phyloP scores from a whole-genome alignment of 2,888 invertebrate genomes.

The Nudaria mundana region DNA sequence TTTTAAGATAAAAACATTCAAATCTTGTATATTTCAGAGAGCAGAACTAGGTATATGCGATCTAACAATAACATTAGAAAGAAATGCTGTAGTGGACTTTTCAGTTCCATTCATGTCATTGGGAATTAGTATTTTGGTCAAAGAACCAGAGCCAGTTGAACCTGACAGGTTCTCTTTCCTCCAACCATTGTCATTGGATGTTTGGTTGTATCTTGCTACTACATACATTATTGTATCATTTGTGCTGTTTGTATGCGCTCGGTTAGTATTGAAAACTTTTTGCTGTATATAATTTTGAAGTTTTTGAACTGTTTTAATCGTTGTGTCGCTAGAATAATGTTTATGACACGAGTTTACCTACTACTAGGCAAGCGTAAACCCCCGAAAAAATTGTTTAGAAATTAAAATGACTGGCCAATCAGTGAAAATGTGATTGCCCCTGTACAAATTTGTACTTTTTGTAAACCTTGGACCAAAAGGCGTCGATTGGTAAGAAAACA shows the following conservation, averaged over 20 bases:
- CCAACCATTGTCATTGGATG: slow-evolving; percentile 89
- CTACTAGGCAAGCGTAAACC: too few relatives aligned
- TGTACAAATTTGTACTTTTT: too few relatives aligned
- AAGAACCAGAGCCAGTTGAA: slow-evolving; percentile 87
- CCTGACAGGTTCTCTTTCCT: slow-evolving; percentile 94
- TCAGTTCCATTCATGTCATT: slow-evolving; percentile 98
- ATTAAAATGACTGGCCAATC: too few relatives aligned
- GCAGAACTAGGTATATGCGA: slow-evolving; percentile 97
- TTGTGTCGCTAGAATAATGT: too few relatives aligned
- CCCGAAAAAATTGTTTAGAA: too few relatives aligned
- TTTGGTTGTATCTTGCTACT: slow-evolving; percentile 93
- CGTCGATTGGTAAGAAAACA: too few relatives aligned
- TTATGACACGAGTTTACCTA: too few relatives aligned
- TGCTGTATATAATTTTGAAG: too few relatives aligned
- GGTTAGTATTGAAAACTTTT: slow-evolving; percentile 64
- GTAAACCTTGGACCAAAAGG: too few relatives aligned
- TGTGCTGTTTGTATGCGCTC: slow-evolving; percentile 89
- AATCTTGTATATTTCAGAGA: slow-evolving; percentile 83
- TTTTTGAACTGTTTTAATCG: too few relatives aligned
- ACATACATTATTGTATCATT: slow-evolving; percentile 92
- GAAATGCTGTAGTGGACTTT: slow-evolving; percentile 94
- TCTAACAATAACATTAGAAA: slow-evolving; percentile 94
- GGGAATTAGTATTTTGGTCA: slow-evolving; percentile 93
- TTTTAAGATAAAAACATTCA: too few relatives aligned
- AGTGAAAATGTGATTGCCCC: too few relatives aligned